Percentiles rank a stretch among this genome's conserved stretches.
These are phyloP conservation scores for Myotis myotis DNA, from an alignment of 2,797 vertebrate species.

Conservation along the genomic window DNA sequence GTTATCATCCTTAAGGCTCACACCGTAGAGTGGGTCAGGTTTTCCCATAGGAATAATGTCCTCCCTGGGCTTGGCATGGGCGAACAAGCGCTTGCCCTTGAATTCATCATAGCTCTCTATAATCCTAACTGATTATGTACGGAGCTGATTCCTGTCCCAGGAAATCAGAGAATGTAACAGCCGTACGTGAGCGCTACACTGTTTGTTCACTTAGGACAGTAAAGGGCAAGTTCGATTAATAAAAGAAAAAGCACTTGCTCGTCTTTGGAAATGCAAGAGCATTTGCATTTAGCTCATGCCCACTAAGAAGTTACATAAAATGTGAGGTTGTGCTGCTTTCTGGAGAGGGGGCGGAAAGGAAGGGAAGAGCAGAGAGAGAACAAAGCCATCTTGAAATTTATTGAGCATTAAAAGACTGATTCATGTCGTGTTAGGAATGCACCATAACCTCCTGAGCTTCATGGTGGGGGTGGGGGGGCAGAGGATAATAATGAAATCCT, in stretches of 20 bases:
- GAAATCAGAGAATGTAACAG: background rate
- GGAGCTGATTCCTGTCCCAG: background rate
- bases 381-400: background rate
- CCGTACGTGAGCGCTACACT: background rate
- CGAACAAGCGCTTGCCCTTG: conserved; percentile 34
- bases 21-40: background rate
- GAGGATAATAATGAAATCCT: background rate
- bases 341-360: background rate
- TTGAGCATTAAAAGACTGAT: background rate
- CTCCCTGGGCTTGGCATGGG: background rate
- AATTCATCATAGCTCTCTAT: background rate
- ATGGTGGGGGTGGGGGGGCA: fast-evolving
- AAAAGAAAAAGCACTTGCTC: background rate
- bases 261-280: background rate
- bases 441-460: background rate
- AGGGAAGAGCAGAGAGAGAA: background rate
- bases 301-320: background rate
- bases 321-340: background rate
- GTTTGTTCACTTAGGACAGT: background rate
- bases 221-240: background rate
- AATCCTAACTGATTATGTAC: background rate
- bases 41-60: background rate
- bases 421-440: background rate
- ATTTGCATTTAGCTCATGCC: background rate
- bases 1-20: background rate